These are phyloP conservation scores for Mohoua ochrocephala DNA, from an alignment of 2,113 vertebrate genomes.

Conservation along the genomic window DNA sequence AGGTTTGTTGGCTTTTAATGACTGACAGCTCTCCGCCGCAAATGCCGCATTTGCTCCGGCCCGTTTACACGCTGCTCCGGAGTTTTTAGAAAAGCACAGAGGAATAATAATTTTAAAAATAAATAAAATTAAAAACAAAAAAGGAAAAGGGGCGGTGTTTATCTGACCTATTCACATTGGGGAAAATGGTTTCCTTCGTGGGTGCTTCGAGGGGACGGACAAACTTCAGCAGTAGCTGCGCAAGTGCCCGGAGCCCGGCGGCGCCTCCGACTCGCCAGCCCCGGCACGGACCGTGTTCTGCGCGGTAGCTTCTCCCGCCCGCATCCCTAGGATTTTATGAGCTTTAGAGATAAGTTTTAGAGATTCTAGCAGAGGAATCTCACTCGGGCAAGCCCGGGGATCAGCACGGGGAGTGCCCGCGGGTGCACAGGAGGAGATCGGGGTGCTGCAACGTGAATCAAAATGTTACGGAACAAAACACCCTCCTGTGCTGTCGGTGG, in stretches of 20 bases:
- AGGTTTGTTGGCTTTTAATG: constrained; percentile 82
- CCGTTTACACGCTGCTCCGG: constrained; percentile 56
- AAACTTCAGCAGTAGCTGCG: background rate
- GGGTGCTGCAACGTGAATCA: background rate
- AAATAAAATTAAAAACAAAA: background rate
- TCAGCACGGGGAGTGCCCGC: background rate
- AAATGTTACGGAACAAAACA: background rate
- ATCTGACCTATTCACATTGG: constrained; percentile 24
- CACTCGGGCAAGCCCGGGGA: background rate
- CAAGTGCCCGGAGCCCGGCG: background rate
- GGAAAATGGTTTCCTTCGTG: background rate
- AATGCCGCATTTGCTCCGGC: constrained; percentile 40
- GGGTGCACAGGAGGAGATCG: rapidly evolving
- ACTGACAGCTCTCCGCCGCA: constrained; percentile 65
- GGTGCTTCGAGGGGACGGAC: background rate
- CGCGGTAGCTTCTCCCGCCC: background rate
- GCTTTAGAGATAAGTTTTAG: background rate
- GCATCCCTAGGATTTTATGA: rapidly evolving
- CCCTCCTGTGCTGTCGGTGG: background rate
- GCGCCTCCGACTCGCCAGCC: background rate
- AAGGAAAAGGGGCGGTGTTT: background rate
- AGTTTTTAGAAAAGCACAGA: constrained; percentile 19
- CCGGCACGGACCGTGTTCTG: background rate
- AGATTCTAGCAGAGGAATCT: background rate
- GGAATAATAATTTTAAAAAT: background rate